Conservation (phyloP, 2,888 invertebrate genomes). For the Germaria angustata region DNA sequence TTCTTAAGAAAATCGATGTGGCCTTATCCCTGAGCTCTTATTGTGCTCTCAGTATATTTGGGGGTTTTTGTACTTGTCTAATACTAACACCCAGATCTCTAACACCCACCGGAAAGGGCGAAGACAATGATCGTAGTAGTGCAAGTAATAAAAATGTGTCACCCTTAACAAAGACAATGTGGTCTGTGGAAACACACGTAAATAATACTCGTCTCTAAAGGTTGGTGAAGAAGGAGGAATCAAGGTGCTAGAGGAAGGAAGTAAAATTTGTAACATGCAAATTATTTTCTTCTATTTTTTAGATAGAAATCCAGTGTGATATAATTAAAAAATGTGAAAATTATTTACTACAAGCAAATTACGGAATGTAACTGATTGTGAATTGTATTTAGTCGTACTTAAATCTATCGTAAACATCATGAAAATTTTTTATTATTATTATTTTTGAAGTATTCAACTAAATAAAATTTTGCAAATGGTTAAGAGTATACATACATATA, state of each 20-base stretch:
- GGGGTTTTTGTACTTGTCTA: slow-evolving; percentile 77
- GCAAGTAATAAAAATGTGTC: slow-evolving; percentile 69
- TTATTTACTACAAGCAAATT: neutral
- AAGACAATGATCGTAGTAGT: neutral
- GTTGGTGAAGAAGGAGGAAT: neutral
- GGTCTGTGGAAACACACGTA: slow-evolving; percentile 73
- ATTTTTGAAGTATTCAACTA: slow-evolving; percentile 7
- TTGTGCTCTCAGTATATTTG: slow-evolving; percentile 75
- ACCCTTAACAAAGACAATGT: slow-evolving; percentile 71
- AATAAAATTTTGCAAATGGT: too few species aligned
- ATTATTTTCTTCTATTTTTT: slow-evolving; percentile 3
- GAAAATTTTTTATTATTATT: neutral
- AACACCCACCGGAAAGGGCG: neutral
- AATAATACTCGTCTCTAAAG: slow-evolving; percentile 71
- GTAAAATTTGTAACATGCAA: neutral
- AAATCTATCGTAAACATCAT: slow-evolving; percentile 15
- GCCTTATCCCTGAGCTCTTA: slow-evolving; percentile 78
- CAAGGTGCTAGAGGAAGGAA: neutral
- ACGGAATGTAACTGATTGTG: neutral
- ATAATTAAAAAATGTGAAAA: slow-evolving; percentile 5
- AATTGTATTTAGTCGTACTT: slow-evolving; percentile 13
- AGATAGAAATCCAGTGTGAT: slow-evolving; percentile 8
- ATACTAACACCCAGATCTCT: slow-evolving; percentile 72
- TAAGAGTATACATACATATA: too few species aligned
- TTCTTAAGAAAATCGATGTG: slow-evolving; percentile 76